phyloP scores from a whole-genome alignment of 2,113 vertebrate species.

The Psammodynastes pulverulentus region DNA sequence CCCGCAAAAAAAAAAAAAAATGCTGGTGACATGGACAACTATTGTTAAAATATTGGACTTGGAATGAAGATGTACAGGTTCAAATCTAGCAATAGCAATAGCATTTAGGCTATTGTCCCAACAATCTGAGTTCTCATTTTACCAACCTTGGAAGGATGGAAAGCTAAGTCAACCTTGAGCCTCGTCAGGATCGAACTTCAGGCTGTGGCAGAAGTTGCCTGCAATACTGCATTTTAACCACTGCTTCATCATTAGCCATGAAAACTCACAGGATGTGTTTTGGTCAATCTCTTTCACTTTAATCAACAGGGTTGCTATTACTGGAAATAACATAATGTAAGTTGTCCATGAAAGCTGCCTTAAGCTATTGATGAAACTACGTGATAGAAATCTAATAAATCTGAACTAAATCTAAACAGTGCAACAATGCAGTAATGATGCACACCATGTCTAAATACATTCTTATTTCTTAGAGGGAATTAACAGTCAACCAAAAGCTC shows the following conservation, averaged over 20 bases:
- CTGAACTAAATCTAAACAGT: background rate
- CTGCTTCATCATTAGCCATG: background rate
- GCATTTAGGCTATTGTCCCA: background rate
- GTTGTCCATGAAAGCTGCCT: background rate
- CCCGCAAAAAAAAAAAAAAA: too few species aligned
- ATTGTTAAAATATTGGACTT: background rate
- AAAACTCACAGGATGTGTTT: background rate
- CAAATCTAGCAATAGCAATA: background rate
- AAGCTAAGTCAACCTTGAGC: too few species aligned
- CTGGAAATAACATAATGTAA: background rate
- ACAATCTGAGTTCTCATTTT: too few species aligned
- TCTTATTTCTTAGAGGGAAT: too few species aligned
- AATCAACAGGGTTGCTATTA: background rate
- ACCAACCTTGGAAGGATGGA: too few species aligned
- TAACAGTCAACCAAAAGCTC: too few species aligned
- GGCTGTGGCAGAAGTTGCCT: too few species aligned
- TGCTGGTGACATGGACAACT: background rate
- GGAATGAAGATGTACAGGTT: background rate
- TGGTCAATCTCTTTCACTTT: background rate
- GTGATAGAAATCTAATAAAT: too few species aligned
- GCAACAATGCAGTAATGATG: too few species aligned
- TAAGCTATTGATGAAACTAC: background rate
- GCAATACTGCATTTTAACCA: too few species aligned
- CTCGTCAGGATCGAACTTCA: too few species aligned
- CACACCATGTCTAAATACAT: too few species aligned